Base-by-base conservation (phyloP, 2,113 vertebrate species). In the Numenius arquata region DNA sequence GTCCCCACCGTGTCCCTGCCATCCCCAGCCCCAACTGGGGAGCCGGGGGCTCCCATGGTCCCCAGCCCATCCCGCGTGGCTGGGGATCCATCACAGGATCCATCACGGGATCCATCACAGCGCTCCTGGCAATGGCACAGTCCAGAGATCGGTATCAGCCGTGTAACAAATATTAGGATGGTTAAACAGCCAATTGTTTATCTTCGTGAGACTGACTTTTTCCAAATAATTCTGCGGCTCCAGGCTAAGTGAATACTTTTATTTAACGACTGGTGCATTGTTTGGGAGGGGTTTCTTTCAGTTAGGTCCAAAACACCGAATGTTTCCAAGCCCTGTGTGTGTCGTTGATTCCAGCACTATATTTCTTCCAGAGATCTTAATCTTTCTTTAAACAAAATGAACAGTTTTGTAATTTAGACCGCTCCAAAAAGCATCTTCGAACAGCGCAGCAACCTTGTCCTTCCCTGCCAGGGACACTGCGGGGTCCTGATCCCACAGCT, bases 211-310 rank as follows among this genome's bases (percentile, higher is more conserved):
- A 92, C 36, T 62, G 61, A 90, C 27, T 90, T 93, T 94, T 90
- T 17, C 93, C 95, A 96, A 90, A 52, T 72, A 73, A 93, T 83
- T 96, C 96, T 91, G 86, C 95, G 67, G 92, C 94, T 97, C 77
- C 82, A 85, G 85, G 76, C 92, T 92, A 80, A 95, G 53, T 4
- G 41, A 77, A 50, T 26, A 61, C 13, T 66, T 80, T 13, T 38
- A 53, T 32, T 78, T 79, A 68, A 76, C 0, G 20, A 53, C 40
- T 45, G 77, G 43, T 38, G 48, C 40, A 38, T 38, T 63, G 52
- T 13, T 22, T 77, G 87, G 87, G 86, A 92, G 68, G 15, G 30
- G 0, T 40, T 77, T 55, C 16, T 70, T 41, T 58, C 66, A 26
- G 4, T 47, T 32, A 62, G 38, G 67, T 67, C 75, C 68, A 74